Conservation (phyloP, 64 coral and sea anemone species). For the Orbicella faveolata region DNA sequence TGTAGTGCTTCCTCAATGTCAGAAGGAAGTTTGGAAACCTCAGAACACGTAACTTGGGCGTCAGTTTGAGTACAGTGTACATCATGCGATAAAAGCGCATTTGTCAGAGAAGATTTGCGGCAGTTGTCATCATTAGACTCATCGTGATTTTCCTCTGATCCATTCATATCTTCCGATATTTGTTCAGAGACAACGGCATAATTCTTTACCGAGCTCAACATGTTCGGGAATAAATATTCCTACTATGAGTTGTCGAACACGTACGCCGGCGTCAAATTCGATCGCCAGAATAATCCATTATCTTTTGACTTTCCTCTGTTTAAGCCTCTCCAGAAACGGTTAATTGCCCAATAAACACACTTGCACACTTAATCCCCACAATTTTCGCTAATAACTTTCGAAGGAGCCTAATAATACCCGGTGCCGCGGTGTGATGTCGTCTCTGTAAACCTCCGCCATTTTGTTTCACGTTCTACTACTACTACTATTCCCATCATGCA, state of each 20-base stretch:
- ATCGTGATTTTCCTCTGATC: constrained; percentile 21
- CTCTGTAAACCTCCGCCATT: background rate
- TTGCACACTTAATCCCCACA: background rate
- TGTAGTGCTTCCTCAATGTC: background rate
- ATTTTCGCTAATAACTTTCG: background rate
- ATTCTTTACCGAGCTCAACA: constrained; percentile 23
- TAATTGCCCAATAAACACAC: background rate
- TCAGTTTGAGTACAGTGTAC: background rate
- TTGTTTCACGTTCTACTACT: background rate
- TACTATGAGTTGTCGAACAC: background rate
- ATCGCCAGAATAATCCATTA: background rate
- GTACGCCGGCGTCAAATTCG: background rate
- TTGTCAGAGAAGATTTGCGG: constrained; percentile 4
- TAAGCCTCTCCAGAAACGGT: background rate
- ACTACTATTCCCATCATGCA: background rate
- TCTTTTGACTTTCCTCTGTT: background rate
- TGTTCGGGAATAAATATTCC: background rate
- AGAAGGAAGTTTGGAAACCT: background rate
- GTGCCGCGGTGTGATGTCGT: constrained; percentile 1
- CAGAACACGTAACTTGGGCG: background rate
- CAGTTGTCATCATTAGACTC: background rate
- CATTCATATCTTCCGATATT: background rate
- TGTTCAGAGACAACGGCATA: constrained; percentile 12
- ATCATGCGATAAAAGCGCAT: background rate
- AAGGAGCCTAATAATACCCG: background rate